Percentiles rank a stretch among this genome's conserved stretches.
These are phyloP conservation scores for Lepeophtheirus nordmannii DNA, from an alignment of 2,888 invertebrate genomes.

Conservation along the genomic window DNA sequence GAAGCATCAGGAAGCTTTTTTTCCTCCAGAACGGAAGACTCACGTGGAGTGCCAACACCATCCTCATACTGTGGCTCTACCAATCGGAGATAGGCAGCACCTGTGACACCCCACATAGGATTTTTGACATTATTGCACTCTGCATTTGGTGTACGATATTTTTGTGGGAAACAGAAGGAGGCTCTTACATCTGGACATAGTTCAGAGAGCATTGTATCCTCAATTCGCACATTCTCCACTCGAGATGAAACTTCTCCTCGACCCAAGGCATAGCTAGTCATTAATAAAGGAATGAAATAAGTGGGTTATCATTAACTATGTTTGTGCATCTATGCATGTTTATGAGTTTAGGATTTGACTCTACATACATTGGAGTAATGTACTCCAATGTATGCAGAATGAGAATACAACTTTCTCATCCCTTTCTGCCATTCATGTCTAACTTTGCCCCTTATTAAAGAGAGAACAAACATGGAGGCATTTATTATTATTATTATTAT, in stretches of 20 bases:
- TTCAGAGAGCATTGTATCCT: constrained; percentile 23
- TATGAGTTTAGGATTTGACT: too few relatives aligned
- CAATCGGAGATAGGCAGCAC: constrained; percentile 57
- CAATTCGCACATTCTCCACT: constrained; percentile 14
- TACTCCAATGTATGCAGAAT: too few relatives aligned
- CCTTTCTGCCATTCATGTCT: too few relatives aligned
- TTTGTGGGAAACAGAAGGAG: constrained; percentile 22
- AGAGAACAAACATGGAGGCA: too few relatives aligned
- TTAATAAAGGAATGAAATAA: background rate
- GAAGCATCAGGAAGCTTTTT: constrained; percentile 11
- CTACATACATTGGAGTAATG: too few relatives aligned
- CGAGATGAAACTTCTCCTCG: constrained; percentile 10
- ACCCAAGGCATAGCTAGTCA: constrained; percentile 7
- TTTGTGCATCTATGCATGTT: too few relatives aligned
- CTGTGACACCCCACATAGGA: constrained; percentile 60
- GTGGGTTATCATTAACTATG: too few relatives aligned
- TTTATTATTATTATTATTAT: too few relatives aligned
- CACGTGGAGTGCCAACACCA: constrained; percentile 31
- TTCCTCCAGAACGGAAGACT: background rate
- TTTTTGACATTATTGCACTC: constrained; percentile 76
- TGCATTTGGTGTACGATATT: constrained; percentile 58
- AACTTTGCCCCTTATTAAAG: too few relatives aligned
- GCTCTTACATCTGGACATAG: constrained; percentile 20
- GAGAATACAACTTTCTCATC: too few relatives aligned
- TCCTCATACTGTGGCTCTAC: constrained; percentile 56